Base-by-base conservation (phyloP, 2,888 invertebrate species). In the Philopedon plagiatum region DNA sequence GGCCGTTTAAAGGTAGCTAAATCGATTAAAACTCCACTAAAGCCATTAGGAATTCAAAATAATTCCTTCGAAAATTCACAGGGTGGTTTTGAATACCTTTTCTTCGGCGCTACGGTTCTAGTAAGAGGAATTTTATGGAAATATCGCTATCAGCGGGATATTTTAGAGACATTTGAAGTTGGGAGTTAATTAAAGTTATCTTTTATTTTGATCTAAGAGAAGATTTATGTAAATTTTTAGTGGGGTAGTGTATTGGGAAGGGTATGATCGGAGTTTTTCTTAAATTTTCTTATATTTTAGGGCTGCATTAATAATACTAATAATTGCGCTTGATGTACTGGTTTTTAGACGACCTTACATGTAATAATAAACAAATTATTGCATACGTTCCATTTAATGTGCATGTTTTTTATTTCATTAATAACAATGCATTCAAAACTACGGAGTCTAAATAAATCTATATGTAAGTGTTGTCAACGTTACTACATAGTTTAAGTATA, bases 121-220 rank as follows among this genome's bases (percentile, higher is more conserved):
- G 61, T 61, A 69, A 73, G 60, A 15, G 73, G 70, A 70, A 66
- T 73, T 73, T 73, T 73, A 73, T 73, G 73, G 61, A 70, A 73
- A 73, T 73, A 61, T 61, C 15, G 19, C 34, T 60, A 65, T 56
- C 73, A 70, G 70, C 70, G 73, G 73, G 73, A 26, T 66, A 66
- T 60, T 60, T 60, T 65, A 63, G 73, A 60, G 70, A 73, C 73
- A 73, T 65, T 70, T 65, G 49, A 73, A 70, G 69, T 64, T 73
- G 60, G n/a, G 49, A 67, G 61, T 70, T 73, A 73, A 73, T 73
- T 73, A 73, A 73, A 65, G 26, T 73, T 73, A 73, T 73, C 73
- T 73, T 61, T 56, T 70, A 61, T 69, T 73, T 73, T 69, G 73
- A 73, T 73, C 73, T 70, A n/a, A 57, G 32, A 26, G 13, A 56